Conservation (phyloP, 2,888 invertebrate species). For the Iphiclides podalirius region DNA sequence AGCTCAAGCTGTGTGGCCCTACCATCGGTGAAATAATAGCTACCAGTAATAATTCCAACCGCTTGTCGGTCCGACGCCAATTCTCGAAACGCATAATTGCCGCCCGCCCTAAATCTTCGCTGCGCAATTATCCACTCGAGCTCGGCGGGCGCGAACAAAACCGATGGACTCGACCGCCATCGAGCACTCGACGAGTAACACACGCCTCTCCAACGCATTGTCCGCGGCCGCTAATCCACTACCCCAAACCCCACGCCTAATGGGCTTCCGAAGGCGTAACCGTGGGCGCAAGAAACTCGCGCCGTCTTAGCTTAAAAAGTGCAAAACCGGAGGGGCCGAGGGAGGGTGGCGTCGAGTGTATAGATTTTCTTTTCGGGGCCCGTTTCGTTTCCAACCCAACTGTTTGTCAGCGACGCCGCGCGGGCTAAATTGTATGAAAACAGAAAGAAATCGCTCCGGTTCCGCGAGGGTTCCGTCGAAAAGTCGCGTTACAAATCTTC, state of each 20-base stretch:
- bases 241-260: constrained; percentile 43
- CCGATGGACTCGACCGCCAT: constrained; percentile 8
- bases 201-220: constrained; percentile 27
- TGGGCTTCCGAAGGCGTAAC: constrained; percentile 63
- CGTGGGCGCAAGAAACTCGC: constrained; percentile 68
- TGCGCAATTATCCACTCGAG: constrained; percentile 31
- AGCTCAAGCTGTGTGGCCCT: too few species aligned
- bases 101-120: constrained; percentile 27
- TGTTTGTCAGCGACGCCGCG: constrained; percentile 44
- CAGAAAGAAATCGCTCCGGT: not conserved
- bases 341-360: constrained; percentile 36
- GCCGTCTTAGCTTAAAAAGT: constrained; percentile 74
- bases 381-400: constrained; percentile 51
- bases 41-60: too few species aligned
- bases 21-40: too few species aligned
- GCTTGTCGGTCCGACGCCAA: too few species aligned
- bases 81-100: constrained; percentile 27
- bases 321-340: constrained; percentile 44
- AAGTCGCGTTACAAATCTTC: not conserved
- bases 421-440: not conserved
- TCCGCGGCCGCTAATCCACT: constrained; percentile 18
- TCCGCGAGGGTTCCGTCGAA: not conserved
- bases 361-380: constrained; percentile 58
- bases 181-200: constrained; percentile 20
- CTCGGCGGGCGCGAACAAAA: constrained; percentile 8